These are phyloP conservation scores for Malthinus seriepunctatus DNA, from an alignment of 2,888 invertebrate genomes.

Conservation along the genomic window DNA sequence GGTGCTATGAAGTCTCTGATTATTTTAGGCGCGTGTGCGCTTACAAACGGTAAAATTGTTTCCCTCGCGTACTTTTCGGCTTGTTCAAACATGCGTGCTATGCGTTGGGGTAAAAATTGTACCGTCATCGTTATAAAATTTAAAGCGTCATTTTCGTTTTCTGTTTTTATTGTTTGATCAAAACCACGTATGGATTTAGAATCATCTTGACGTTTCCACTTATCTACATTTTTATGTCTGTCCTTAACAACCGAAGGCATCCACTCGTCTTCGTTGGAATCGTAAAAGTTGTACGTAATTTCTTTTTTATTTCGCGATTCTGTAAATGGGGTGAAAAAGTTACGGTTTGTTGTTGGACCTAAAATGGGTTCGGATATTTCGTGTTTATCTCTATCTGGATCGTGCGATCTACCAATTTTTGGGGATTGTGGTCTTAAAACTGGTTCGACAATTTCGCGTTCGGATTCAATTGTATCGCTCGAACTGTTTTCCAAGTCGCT, in stretches of 20 bases:
- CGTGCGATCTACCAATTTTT: constrained; percentile 58
- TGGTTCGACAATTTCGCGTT: constrained; percentile 73
- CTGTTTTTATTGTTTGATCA: constrained; percentile 17
- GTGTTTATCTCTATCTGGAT: constrained; percentile 50
- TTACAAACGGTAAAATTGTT: constrained; percentile 75
- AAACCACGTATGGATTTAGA: constrained; percentile 30
- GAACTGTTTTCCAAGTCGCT: constrained; percentile 6
- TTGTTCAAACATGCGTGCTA: constrained; percentile 78
- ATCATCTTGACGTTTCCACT: constrained; percentile 50
- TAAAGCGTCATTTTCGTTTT: constrained; percentile 37
- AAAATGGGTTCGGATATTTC: constrained; percentile 72
- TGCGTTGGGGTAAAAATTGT: constrained; percentile 76
- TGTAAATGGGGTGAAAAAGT: constrained; percentile 47
- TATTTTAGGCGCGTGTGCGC: constrained; percentile 77
- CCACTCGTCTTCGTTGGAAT: constrained; percentile 49
- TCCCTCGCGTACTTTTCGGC: constrained; percentile 82
- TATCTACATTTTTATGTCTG: constrained; percentile 40
- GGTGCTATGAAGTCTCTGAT: constrained; percentile 52
- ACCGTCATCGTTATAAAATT: constrained; percentile 62
- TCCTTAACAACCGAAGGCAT: constrained; percentile 41
- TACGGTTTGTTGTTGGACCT: constrained; percentile 45
- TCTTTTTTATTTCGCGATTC: constrained; percentile 48
- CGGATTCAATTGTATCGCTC: constrained; percentile 28
- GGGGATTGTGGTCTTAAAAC: constrained; percentile 66
- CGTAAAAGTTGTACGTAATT: constrained; percentile 44